phyloP scores from a whole-genome alignment of 2,888 invertebrate genomes.

The Synergus japonicus region DNA sequence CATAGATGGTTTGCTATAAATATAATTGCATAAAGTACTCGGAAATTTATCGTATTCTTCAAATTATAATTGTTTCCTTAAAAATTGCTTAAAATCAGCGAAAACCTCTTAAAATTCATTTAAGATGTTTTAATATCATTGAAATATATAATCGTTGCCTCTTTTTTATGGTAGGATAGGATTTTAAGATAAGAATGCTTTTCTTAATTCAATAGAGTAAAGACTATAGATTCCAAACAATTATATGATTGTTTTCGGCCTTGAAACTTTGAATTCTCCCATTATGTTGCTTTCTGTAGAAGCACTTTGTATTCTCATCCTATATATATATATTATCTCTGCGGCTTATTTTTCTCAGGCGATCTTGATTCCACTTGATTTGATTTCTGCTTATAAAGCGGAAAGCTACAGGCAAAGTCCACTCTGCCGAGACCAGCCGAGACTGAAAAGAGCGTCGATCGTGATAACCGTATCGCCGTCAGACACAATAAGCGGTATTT shows the following conservation, averaged over 20 bases:
- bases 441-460: slow-evolving; percentile 50
- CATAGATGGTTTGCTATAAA: no score
- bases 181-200: no score
- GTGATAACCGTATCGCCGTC: slow-evolving; percentile 61
- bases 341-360: background rate
- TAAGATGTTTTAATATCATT: no score
- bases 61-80: no score
- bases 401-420: slow-evolving; percentile 55
- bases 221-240: no score
- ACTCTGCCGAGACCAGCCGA: slow-evolving; percentile 49
- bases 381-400: slow-evolving; percentile 8
- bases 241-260: background rate
- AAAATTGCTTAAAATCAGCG: no score
- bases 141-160: no score
- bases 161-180: no score
- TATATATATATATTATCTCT: background rate
- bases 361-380: background rate
- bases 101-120: no score
- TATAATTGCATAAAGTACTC: no score
- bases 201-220: no score
- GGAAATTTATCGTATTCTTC: no score
- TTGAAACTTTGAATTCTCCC: background rate
- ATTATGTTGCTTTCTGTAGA: background rate
- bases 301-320: background rate
- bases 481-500: slow-evolving; percentile 66